Evolutionary conservation across 2,113 vertebrate species (phyloP).

Genomic region (Podilymbus podiceps): DNA sequence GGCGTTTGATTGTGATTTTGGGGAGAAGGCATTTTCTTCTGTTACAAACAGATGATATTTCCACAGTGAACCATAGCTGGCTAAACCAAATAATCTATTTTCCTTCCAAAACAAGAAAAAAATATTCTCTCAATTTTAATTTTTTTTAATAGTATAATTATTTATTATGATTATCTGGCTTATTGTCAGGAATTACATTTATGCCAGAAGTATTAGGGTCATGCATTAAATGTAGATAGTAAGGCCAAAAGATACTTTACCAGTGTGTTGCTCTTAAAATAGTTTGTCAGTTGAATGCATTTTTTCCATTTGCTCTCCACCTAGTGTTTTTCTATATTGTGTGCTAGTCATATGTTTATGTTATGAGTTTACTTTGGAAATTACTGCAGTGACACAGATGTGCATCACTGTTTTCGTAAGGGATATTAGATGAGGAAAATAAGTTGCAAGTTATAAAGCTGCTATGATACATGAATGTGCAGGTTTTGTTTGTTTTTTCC

Average conservation of each 20-base stretch:
- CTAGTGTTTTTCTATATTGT: accelerated
- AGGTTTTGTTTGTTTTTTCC: accelerated
- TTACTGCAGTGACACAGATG: background rate
- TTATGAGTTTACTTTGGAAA: background rate
- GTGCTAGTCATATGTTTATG: background rate
- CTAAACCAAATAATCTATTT: background rate
- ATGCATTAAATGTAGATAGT: background rate
- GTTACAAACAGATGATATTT: background rate
- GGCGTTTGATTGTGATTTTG: background rate
- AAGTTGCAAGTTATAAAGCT: background rate
- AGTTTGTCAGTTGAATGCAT: background rate
- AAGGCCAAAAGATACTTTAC: background rate
- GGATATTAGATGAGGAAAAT: background rate
- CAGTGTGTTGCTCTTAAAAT: background rate
- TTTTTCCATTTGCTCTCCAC: background rate
- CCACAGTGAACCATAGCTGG: background rate
- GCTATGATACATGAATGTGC: accelerated
- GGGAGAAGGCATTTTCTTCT: background rate
- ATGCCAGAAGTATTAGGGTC: background rate
- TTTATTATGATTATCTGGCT: background rate
- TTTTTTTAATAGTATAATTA: background rate
- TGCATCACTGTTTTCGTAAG: background rate
- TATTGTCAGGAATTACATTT: background rate
- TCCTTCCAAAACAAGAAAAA: background rate
- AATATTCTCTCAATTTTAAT: accelerated